A percentile compares a stretch with the other conserved stretches of the same genome.
Evolutionary conservation across 2,797 vertebrate species (phyloP).

Genomic region (Garrulus glandarius): DNA sequence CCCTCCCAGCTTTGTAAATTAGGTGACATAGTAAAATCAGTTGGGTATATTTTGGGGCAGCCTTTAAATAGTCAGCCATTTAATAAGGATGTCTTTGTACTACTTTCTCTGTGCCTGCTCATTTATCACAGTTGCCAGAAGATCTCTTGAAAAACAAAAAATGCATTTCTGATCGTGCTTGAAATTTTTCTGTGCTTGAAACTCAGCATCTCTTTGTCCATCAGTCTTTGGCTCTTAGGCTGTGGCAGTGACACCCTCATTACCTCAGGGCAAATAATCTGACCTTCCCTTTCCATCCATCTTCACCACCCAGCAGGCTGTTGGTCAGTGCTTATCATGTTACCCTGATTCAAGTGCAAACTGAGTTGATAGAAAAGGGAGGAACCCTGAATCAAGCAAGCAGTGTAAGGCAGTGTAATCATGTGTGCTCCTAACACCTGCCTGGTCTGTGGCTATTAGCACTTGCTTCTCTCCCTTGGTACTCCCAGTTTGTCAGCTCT

Average conservation of each 20-base stretch:
- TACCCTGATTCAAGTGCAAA: neutral
- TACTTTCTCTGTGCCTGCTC: conserved; percentile 11
- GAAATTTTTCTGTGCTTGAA: neutral
- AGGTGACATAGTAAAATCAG: conserved; percentile 26
- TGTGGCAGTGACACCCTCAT: neutral
- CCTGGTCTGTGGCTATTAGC: neutral
- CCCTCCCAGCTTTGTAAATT: neutral
- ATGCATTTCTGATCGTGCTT: neutral
- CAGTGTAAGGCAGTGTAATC: neutral
- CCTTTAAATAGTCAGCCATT: conserved; percentile 48
- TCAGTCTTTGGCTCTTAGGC: neutral
- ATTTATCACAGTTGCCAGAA: neutral
- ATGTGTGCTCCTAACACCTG: neutral
- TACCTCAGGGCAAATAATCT: neutral
- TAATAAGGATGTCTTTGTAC: conserved; percentile 54
- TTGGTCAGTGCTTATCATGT: neutral
- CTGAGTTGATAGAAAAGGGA: neutral
- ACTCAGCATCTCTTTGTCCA: neutral
- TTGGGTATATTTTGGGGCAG: neutral
- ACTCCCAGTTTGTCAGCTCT: neutral
- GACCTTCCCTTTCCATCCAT: neutral
- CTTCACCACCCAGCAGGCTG: neutral
- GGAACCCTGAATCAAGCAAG: neutral
- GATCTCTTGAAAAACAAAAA: neutral
- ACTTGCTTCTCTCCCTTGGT: neutral